These are phyloP conservation scores for Bujurquina vittata DNA, from an alignment of 2,113 vertebrate species.

Conservation along the genomic window DNA sequence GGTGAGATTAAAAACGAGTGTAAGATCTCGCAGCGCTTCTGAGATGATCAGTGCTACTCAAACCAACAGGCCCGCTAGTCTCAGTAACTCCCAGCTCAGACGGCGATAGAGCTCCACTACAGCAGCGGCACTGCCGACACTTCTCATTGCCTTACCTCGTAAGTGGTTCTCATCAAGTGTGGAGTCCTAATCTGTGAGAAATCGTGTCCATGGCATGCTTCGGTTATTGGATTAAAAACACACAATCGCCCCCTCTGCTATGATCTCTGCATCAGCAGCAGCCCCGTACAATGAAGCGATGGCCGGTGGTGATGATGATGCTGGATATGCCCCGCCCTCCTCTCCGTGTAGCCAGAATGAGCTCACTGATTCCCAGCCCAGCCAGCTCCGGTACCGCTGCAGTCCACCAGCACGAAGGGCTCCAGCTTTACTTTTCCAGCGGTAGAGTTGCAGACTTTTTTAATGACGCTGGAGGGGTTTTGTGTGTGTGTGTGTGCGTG, in stretches of 20 bases:
- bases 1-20: neutral
- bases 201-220: conserved; percentile 53
- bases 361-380: conserved; percentile 63
- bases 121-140: neutral
- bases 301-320: conserved; percentile 77
- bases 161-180: conserved; percentile 26
- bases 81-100: conserved; percentile 9
- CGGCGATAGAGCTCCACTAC: neutral
- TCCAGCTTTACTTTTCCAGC: neutral
- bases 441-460: neutral
- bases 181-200: conserved; percentile 28
- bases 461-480: too few relatives aligned
- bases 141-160: conserved; percentile 65
- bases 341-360: conserved; percentile 63
- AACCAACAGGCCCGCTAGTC: conserved; percentile 58
- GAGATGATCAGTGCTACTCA: conserved; percentile 24
- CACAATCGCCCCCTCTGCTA: conserved; percentile 2
- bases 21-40: neutral
- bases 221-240: neutral
- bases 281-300: conserved; percentile 73
- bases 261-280: conserved; percentile 78
- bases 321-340: conserved; percentile 79
- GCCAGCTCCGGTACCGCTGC: conserved; percentile 28
- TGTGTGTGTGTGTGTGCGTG: too few relatives aligned
- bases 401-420: conserved; percentile 26